Percentiles rank a stretch among this genome's conserved stretches.
Conservation (phyloP, 2,888 invertebrate species). For the Norana najaformis region DNA sequence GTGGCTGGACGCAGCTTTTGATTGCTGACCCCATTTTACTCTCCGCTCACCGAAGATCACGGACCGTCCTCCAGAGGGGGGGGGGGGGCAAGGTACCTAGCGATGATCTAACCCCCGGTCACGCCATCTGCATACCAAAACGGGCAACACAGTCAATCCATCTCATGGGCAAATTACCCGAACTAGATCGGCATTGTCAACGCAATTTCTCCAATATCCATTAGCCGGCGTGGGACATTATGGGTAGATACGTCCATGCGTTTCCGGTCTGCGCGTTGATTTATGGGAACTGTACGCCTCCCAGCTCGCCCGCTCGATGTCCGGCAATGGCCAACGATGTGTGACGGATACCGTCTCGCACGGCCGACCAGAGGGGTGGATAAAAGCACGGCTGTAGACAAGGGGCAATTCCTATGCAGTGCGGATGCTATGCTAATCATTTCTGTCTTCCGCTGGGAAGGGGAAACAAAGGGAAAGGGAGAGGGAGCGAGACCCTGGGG, state of each 20-base stretch:
- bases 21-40: neutral
- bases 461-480: neutral
- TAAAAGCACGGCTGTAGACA: neutral
- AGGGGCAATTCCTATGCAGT: conserved; percentile 16
- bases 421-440: conserved; percentile 6
- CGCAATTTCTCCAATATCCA: neutral
- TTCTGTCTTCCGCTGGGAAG: conserved; percentile 6
- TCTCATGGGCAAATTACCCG: neutral
- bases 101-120: neutral
- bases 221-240: neutral
- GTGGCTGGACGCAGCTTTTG: neutral
- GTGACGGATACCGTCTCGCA: neutral
- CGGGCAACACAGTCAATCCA: neutral
- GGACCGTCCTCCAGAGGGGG: neutral
- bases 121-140: neutral
- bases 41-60: neutral
- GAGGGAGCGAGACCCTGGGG: neutral
- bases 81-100: neutral
- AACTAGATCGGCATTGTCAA: neutral
- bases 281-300: neutral
- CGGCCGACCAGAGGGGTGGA: neutral
- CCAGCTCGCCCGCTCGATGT: neutral
- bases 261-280: conserved; percentile 15
- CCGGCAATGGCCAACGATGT: neutral
- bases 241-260: neutral